A percentile compares a stretch with the other conserved stretches of the same genome.
phyloP scores from a whole-genome alignment of 2,797 vertebrate genomes.

The Capromys pilorides region DNA sequence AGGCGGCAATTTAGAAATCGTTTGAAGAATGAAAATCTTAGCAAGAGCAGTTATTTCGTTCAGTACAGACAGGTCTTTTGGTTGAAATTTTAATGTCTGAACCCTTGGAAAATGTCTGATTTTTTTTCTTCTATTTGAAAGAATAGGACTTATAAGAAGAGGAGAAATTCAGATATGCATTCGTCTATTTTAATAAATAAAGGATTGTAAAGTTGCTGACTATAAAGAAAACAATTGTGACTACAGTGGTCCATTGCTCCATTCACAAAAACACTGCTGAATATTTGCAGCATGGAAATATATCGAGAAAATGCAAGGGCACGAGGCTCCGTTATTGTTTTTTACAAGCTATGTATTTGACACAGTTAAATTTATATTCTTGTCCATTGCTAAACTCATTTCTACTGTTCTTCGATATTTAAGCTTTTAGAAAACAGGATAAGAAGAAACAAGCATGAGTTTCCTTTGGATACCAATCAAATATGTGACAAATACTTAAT shows the following conservation, averaged over 20 bases:
- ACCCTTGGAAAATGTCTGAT: slow-evolving; percentile 81
- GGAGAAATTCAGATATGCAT: slow-evolving; percentile 72
- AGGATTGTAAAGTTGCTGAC: slow-evolving; percentile 82
- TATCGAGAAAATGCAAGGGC: slow-evolving; percentile 41
- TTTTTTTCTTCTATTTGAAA: slow-evolving; percentile 81
- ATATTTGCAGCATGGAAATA: slow-evolving; percentile 44
- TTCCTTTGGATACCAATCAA: background rate
- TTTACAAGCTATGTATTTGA: background rate
- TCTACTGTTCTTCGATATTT: slow-evolving; percentile 2
- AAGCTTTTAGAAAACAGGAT: background rate
- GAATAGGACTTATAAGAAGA: slow-evolving; percentile 82
- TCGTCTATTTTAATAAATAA: slow-evolving; percentile 82
- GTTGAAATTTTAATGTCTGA: slow-evolving; percentile 85
- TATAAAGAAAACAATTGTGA: slow-evolving; percentile 77
- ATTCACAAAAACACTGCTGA: slow-evolving; percentile 81
- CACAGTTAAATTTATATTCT: background rate
- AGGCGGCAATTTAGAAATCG: slow-evolving; percentile 83
- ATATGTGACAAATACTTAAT: background rate
- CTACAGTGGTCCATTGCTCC: slow-evolving; percentile 71
- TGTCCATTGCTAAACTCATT: too few relatives aligned
- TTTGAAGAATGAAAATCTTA: slow-evolving; percentile 84
- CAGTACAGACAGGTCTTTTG: slow-evolving; percentile 84
- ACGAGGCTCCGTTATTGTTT: background rate
- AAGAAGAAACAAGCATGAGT: background rate
- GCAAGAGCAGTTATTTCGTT: slow-evolving; percentile 83